Evolutionary conservation across 2,113 vertebrate genomes (phyloP), one percentile per base, ranked within the genome.

Genomic region (Petroica traversi): DNA sequence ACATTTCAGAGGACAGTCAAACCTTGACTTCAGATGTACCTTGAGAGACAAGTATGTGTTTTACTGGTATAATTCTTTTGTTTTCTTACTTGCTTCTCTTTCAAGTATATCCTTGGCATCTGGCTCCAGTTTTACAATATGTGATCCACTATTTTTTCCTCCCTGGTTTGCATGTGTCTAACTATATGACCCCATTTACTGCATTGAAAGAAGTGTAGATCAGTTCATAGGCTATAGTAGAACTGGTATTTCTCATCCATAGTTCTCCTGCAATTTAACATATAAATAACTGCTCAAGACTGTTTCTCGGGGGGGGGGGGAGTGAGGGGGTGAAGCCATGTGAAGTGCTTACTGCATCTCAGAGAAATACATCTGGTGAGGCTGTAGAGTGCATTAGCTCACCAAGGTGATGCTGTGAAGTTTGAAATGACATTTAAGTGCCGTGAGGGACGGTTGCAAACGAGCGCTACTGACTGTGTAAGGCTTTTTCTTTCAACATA

Each of bases 351-450:
- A 43, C 75, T 86, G 34, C 36, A 49, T 68, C 67, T 63, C 63
- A 90, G 51, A 90, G 82, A 83, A 96, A 54, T 59, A 63, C 67
- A 77, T 95, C 89, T 97, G 89, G 63, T 66, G 49, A 75, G 78
- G 40, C n/a, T 2, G 3, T 36, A 80, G 78, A 73, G 51, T 8
- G 18, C 93, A 94, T 95, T 94, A 96, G 74, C 71, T 95, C 67
- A 88, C 71, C 63, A 80, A 88, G 75, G 88, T 93, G 92, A 96
- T 94, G 92, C 94, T 91, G 87, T 89, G 89, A 95, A 92, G 85
- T 93, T 93, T 97, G 87, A 97, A 96, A 94, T 67, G 78, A 83
- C 87, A 93, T 93, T 91, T 88, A 91, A 93, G 85, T 92, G 85
- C 85, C 78, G 12, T 85, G 46, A 95, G 84, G 78, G 77, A 95